Evolutionary conservation across 2,113 vertebrate species (phyloP), one percentile per base, ranked within the genome.

Genomic region (Gallinago undulata): DNA sequence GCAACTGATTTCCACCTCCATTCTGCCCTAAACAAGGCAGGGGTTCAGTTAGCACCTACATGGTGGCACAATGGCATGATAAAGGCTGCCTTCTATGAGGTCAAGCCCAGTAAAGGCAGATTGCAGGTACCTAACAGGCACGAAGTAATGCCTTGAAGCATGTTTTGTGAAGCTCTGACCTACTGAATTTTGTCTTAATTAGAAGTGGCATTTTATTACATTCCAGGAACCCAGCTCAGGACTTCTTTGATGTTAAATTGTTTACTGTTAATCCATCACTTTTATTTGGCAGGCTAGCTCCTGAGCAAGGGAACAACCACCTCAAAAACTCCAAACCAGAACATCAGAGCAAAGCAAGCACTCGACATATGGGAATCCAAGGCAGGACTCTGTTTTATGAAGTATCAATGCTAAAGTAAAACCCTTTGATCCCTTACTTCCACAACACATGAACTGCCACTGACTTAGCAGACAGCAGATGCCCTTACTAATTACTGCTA

Each of bases 401-500:
- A 79, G 25, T 67, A 87, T 5, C 9, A 6, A 9, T 75, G 31
- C 19, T 74, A 37, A 70, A 64, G 60, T 48, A 69, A 96, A 95
- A 73, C 24, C 35, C 82, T 84, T 82, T 77, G 64, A 84, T 93
- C 83, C 70, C 51, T 55, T 67, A 14, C 13, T 95, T 93, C 67
- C 62, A 78, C 68, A 56, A 48, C 68, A 91, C 5, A 3, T 88
- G 74, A 94, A 30, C 51, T 84, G 33, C 63, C 77, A 57, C 12
- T 59, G 67, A 28, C 64, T 53, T 60, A 77, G 84, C 70, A 94
- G 94, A 93, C 93, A 95, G 74, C 93, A 97, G 95, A 96, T 97
- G 96, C 56, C 68, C 72, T 89, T 80, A 70, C 92, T 97, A 95
- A 97, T 94, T 92, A 93, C 50, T 95, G 17, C 89, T 96, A 96